Percentiles rank a stretch among this genome's conserved stretches.
Conservation (phyloP, 2,797 vertebrate species). For the Avahi laniger region DNA sequence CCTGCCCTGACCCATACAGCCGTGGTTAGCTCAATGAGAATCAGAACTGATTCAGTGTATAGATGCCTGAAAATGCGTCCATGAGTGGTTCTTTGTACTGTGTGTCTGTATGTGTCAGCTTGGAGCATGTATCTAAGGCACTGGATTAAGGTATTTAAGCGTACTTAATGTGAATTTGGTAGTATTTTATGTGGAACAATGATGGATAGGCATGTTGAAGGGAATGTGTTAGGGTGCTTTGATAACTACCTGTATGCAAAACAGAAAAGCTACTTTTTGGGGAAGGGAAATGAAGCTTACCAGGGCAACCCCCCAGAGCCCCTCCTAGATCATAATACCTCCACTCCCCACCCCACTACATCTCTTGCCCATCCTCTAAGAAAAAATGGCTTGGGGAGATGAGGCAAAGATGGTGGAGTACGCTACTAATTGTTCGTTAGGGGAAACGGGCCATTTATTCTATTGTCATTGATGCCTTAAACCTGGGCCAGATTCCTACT, state of each 20-base stretch:
- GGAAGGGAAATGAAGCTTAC: neutral
- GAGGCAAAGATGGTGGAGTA: neutral
- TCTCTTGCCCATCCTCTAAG: neutral
- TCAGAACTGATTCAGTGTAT: neutral
- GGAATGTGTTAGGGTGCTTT: neutral
- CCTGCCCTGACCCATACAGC: neutral
- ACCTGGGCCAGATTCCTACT: conserved; percentile 51
- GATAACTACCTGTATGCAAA: neutral
- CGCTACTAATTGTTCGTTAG: neutral
- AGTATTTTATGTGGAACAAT: neutral
- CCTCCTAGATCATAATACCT: no score
- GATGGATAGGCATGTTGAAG: neutral
- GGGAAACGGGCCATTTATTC: conserved; percentile 72
- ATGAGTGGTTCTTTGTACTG: neutral
- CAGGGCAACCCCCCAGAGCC: neutral
- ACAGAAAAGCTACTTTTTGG: neutral
- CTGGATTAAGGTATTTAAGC: neutral
- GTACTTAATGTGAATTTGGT: neutral
- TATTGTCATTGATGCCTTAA: conserved; percentile 51
- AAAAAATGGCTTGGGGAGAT: neutral
- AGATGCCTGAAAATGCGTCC: neutral
- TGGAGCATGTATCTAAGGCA: neutral
- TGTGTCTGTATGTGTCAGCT: neutral
- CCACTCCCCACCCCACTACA: no score
- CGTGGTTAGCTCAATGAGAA: neutral